Evolutionary conservation across 1,140 invertebrate species (phyloP).

Genomic region (Leguminivora glycinivorella): DNA sequence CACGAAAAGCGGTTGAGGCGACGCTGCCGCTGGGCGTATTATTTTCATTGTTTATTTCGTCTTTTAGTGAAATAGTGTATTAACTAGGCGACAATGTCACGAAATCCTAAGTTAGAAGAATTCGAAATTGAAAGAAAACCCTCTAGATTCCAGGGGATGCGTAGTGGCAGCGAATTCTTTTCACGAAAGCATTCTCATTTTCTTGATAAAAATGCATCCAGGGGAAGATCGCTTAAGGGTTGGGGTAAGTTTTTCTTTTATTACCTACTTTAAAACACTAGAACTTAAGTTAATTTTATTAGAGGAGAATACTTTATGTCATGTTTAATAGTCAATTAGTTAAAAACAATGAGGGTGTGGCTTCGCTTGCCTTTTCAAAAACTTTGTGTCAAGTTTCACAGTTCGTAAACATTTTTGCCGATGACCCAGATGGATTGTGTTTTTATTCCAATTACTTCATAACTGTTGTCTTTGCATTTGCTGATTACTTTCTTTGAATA

Average conservation of each 20-base stretch:
- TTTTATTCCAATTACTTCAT: background rate
- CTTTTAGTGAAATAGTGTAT: constrained; percentile 23
- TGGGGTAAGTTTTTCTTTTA: constrained; percentile 83
- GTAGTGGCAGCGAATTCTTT: constrained; percentile 77
- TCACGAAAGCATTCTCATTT: constrained; percentile 50
- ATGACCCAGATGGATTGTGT: background rate
- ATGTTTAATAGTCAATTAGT: constrained; percentile 25
- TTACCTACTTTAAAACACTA: background rate
- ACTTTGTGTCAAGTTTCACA: constrained; percentile 11
- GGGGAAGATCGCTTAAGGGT: constrained; percentile 83
- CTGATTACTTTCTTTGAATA: too few relatives aligned
- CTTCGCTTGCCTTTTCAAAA: constrained; percentile 6
- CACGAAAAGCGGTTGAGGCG: constrained; percentile 15
- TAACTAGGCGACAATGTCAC: constrained; percentile 42
- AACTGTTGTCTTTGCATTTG: background rate
- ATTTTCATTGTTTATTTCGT: constrained; percentile 29
- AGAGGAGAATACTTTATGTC: background rate
- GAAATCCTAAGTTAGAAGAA: constrained; percentile 55
- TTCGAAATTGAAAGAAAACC: constrained; percentile 65
- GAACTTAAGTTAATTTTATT: background rate
- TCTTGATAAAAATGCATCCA: constrained; percentile 18
- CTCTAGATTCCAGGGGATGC: constrained; percentile 39
- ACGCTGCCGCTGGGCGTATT: constrained; percentile 30
- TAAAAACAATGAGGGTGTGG: constrained; percentile 1
- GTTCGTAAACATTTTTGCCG: background rate